Conservation (phyloP, 2,888 invertebrate species). For the Hypselothyrea guttata region DNA sequence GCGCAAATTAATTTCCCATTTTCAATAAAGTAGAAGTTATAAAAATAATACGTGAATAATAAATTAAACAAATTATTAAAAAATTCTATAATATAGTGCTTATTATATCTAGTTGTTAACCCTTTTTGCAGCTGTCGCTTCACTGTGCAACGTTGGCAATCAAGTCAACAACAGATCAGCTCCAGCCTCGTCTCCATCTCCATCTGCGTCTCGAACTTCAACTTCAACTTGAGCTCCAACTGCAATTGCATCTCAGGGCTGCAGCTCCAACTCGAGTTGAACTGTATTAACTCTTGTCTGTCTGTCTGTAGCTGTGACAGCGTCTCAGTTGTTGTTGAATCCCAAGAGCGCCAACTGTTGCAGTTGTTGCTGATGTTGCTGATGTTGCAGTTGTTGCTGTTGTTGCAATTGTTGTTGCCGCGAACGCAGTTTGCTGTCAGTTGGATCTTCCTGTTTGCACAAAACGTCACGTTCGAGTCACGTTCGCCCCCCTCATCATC, state of each 20-base stretch:
- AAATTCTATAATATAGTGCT: no score
- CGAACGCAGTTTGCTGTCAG: constrained; percentile 65
- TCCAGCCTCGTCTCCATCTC: constrained; percentile 2
- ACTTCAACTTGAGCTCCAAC: constrained; percentile 5
- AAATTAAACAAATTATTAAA: no score
- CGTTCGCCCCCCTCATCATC: constrained; percentile 52
- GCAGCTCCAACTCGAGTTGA: constrained; percentile 54
- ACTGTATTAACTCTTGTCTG: constrained; percentile 72
- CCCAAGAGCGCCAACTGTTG: constrained; percentile 70
- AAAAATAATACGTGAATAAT: no score
- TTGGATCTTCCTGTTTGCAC: constrained; percentile 76
- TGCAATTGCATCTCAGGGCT: constrained; percentile 31
- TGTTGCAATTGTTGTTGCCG: constrained; percentile 1
- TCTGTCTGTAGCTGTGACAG: constrained; percentile 48
- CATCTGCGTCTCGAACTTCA: constrained; percentile 11
- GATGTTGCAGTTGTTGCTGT: constrained; percentile 20
- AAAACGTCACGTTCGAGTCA: constrained; percentile 77
- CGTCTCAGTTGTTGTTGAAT: constrained; percentile 15
- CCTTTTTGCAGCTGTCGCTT: not conserved
- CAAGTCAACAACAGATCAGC: constrained; percentile 58
- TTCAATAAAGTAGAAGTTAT: no score
- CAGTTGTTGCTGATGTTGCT: no score
- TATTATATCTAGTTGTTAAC: no score
- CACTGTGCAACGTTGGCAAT: constrained; percentile 54
- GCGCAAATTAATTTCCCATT: no score